Percentiles rank a stretch among this genome's conserved stretches.
These are phyloP conservation scores for Polymixis lichenea DNA, from an alignment of 2,888 invertebrate genomes.

Conservation along the genomic window DNA sequence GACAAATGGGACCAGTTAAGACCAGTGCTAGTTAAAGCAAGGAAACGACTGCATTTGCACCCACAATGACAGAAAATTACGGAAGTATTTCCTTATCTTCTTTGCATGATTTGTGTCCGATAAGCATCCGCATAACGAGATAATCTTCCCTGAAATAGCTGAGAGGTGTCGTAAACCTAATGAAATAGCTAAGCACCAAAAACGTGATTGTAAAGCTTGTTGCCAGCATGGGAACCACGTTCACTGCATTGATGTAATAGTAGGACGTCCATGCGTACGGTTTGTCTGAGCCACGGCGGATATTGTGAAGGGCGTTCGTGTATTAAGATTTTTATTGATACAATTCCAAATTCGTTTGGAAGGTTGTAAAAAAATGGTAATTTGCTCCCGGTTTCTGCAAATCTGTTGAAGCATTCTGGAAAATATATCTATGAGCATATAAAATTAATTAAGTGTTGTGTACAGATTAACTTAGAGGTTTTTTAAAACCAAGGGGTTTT, in stretches of 20 bases:
- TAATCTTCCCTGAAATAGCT: constrained; percentile 52
- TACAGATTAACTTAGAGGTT: background rate
- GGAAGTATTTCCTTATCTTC: background rate
- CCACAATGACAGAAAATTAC: background rate
- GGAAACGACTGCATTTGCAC: background rate
- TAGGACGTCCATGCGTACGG: constrained; percentile 53
- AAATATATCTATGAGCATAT: background rate
- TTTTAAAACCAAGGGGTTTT: background rate
- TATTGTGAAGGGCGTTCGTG: background rate
- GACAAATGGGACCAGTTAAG: background rate
- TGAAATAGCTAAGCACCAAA: constrained; percentile 67
- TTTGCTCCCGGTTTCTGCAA: background rate
- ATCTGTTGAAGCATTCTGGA: background rate
- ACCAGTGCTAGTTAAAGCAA: background rate
- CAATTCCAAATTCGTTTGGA: background rate
- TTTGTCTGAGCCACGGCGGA: background rate
- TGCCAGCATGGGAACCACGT: constrained; percentile 73
- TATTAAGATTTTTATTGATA: background rate
- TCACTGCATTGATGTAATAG: constrained; percentile 77
- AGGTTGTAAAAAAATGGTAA: background rate
- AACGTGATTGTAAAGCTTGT: constrained; percentile 69
- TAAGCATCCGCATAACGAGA: constrained; percentile 29
- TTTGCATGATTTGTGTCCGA: constrained; percentile 23
- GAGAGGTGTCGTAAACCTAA: constrained; percentile 53
- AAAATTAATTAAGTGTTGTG: background rate